Conservation (phyloP, 2,113 vertebrate species). For the Cryptotis parvus region DNA sequence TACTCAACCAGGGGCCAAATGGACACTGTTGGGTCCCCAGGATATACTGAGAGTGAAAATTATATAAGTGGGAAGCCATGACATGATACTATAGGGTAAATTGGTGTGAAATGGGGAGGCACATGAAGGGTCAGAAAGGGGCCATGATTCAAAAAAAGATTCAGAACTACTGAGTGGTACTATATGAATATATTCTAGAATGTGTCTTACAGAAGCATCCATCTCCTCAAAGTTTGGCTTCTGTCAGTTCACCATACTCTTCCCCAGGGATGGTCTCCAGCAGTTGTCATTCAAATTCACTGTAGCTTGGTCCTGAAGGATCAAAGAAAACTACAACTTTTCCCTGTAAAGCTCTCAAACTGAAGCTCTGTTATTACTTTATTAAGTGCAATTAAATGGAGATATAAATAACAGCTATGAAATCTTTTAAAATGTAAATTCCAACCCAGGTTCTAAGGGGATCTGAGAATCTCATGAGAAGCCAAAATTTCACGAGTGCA, state of each 20-base stretch:
- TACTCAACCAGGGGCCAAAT: too few relatives aligned
- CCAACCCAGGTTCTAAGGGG: neutral
- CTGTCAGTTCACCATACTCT: neutral
- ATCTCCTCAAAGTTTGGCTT: neutral
- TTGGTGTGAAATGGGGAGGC: too few relatives aligned
- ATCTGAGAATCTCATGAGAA: conserved; percentile 2
- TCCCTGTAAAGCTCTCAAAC: conserved; percentile 14
- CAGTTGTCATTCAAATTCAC: neutral
- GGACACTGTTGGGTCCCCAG: too few relatives aligned
- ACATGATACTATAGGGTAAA: too few relatives aligned
- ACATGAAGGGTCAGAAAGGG: too few relatives aligned
- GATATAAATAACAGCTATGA: conserved; percentile 29
- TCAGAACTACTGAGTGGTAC: neutral
- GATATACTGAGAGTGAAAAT: too few relatives aligned
- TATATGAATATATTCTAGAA: neutral
- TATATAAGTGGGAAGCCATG: too few relatives aligned
- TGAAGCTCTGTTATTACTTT: conserved; percentile 27
- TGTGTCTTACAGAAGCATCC: neutral
- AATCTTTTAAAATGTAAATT: conserved; percentile 58
- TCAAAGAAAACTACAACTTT: neutral
- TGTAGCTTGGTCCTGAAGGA: conserved; percentile 23
- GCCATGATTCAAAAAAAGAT: too few relatives aligned
- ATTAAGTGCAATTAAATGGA: conserved; percentile 50
- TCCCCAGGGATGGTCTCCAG: neutral
- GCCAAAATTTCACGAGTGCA: conserved; percentile 27